Conservation (phyloP, 1,140 invertebrate species). For the Trichonephila clavata region DNA sequence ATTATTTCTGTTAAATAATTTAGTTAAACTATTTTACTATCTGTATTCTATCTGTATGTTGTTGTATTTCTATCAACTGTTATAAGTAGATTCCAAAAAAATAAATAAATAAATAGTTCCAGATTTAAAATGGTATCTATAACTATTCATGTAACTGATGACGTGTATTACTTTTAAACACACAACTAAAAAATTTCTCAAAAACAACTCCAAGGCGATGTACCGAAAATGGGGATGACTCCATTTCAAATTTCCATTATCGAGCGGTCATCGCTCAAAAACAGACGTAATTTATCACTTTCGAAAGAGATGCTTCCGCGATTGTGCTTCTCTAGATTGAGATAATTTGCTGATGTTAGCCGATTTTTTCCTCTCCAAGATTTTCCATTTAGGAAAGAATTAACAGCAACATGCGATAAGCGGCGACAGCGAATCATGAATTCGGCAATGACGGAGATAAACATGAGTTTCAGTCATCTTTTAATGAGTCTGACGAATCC, state of each 20-base stretch:
- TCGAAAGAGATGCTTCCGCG: not conserved
- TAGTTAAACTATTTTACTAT: too few species aligned
- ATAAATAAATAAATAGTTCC: too few species aligned
- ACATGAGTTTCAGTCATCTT: not conserved
- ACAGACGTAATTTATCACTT: conserved; percentile 29
- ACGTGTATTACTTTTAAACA: too few species aligned
- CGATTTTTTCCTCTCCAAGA: not conserved
- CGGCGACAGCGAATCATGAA: not conserved
- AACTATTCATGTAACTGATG: too few species aligned
- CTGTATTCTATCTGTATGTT: too few species aligned
- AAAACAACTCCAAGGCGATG: too few species aligned
- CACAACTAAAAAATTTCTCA: too few species aligned
- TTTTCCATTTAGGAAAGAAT: not conserved
- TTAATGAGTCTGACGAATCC: conserved; percentile 15
- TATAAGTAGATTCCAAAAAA: too few species aligned
- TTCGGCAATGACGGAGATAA: not conserved
- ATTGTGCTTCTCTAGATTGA: not conserved
- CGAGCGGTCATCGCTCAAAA: conserved; percentile 21
- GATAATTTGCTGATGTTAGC: not conserved
- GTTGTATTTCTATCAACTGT: too few species aligned
- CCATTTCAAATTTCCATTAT: not conserved
- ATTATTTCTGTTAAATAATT: too few species aligned
- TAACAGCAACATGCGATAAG: not conserved
- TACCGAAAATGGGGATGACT: not conserved
- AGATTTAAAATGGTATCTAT: too few species aligned